Conservation (phyloP, 2,797 vertebrate genomes). For the Scolopax rusticola region DNA sequence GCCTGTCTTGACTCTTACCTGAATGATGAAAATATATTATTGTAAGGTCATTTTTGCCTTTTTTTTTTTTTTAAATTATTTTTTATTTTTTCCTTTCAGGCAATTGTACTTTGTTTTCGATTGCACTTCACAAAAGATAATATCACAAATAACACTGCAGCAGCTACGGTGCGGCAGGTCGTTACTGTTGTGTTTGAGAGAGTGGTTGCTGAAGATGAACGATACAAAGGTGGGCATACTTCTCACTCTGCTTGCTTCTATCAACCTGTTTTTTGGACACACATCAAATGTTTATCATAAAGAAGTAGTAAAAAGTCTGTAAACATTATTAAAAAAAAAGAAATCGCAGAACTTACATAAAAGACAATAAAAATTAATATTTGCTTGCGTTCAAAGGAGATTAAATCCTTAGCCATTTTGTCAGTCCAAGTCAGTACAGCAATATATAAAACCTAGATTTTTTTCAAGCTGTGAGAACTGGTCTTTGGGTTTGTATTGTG, state of each 20-base stretch:
- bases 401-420: not conserved
- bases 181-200: constrained; percentile 99
- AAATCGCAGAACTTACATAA: not conserved
- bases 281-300: not conserved
- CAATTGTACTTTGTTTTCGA: constrained; percentile 98
- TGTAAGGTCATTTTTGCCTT: not conserved
- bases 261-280: not conserved
- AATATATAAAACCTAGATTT: not conserved
- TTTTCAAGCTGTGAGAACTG: not conserved
- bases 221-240: constrained; percentile 86
- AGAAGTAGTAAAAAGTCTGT: not conserved
- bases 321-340: not conserved
- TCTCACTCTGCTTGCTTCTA: not conserved
- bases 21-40: not conserved
- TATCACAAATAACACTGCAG: constrained; percentile 98
- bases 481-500: not conserved
- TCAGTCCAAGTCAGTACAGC: not conserved
- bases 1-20: not conserved
- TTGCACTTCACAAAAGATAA: constrained; percentile 99
- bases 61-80: not conserved
- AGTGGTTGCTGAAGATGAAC: constrained; percentile 97
- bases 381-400: not conserved
- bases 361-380: too few species aligned
- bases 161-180: constrained; percentile 96
- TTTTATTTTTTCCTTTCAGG: constrained; percentile 78